Percentiles rank a stretch among this genome's conserved stretches.
phyloP scores from a whole-genome alignment of 1,140 invertebrate species.

The Orius laevigatus region DNA sequence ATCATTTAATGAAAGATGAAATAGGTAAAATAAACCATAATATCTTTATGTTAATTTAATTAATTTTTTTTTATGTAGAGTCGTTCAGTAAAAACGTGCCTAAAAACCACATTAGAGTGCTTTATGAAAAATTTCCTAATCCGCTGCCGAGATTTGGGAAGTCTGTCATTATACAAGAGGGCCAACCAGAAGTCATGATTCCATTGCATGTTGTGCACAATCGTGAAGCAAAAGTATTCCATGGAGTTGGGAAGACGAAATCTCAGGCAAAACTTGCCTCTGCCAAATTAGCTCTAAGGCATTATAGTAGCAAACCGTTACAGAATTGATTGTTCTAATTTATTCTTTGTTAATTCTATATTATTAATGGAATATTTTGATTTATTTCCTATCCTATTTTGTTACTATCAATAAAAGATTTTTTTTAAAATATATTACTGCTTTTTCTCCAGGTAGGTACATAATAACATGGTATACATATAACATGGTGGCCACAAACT shows the following conservation, averaged over 20 bases:
- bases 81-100: constrained; percentile 68
- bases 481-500: too few species aligned
- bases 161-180: constrained; percentile 23
- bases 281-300: constrained; percentile 51
- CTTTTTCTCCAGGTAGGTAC: too few species aligned
- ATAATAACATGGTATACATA: too few species aligned
- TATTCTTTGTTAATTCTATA: too few species aligned
- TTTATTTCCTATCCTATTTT: too few species aligned
- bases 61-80: constrained; percentile 28
- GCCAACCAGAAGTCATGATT: constrained; percentile 34
- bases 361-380: too few species aligned
- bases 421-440: too few species aligned
- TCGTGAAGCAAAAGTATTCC: constrained; percentile 32
- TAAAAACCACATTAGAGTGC: constrained; percentile 69
- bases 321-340: too few species aligned
- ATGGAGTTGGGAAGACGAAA: constrained; percentile 51
- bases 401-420: too few species aligned
- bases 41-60: not conserved
- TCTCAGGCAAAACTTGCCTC: constrained; percentile 52
- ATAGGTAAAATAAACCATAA: constrained; percentile 30
- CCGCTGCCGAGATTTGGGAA: constrained; percentile 35
- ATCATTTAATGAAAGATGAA: constrained; percentile 53
- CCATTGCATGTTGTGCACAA: constrained; percentile 39
- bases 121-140: constrained; percentile 54
- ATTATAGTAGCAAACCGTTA: constrained; percentile 3